Evolutionary conservation across 2,888 invertebrate species (phyloP), one percentile per base, ranked within the genome.

Genomic region (Clusia tigrina): DNA sequence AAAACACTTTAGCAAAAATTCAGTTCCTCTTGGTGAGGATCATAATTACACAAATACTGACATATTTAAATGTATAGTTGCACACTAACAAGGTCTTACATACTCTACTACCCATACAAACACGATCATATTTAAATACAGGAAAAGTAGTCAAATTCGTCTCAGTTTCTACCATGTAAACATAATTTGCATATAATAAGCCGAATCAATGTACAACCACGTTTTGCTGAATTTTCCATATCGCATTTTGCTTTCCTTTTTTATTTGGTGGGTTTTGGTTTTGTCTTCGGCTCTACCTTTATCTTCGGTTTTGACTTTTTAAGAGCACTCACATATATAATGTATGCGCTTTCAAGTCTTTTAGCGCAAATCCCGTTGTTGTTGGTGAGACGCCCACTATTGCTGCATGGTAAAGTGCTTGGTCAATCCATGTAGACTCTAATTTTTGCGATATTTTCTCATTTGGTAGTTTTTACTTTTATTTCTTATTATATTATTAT

Each of bases 111-210:
- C 42, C n/a, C n/a, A 5, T 15, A 48, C 48, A 48, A 18, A 42
- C n/a, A 42, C 42, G 3, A 15, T 15, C 32, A 32, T 32, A 32
- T 32, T 9, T 32, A 12, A 32, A 12, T 12, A 32, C 32, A 9
- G 6, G 22, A 17, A 38, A 54, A 58, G 22, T 46, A 38, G 62
- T 59, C 37, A 61, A 53, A 61, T 65, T 65, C 68, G 67, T 62
- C 64, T 66, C 60, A 67, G 72, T 71, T 69, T 63, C 63, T 66
- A 69, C 73, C 74, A 72, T 71, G 72, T 68, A 73, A 70, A 70
- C 68, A 74, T 79, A 81, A 81, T 81, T 81, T 81, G 81, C 81
- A 81, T 81, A 81, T 81, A 81, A 81, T 81, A 78, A 82, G 79
- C 79, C 79, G 77, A 79, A 81, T 81, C 78, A 79, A 78, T 76